Evolutionary conservation across 2,888 invertebrate species (phyloP).

Genomic region (Spisula solida): DNA sequence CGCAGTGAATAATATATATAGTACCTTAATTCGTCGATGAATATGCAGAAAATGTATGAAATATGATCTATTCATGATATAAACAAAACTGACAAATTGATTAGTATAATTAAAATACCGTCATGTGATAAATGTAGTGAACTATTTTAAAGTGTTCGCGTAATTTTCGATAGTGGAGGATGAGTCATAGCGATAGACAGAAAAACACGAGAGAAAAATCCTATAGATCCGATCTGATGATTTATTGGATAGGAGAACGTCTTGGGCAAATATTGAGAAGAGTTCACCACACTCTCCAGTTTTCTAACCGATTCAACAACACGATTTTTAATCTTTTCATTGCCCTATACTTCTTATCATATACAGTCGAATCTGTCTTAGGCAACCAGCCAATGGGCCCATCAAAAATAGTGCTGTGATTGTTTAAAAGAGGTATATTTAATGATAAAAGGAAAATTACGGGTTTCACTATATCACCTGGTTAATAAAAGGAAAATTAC

Average conservation of each 20-base stretch:
- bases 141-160: neutral
- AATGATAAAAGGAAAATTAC: too few species aligned
- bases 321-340: too few species aligned
- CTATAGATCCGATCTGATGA: neutral
- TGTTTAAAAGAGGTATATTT: too few species aligned
- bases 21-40: constrained; percentile 23
- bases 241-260: neutral
- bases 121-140: neutral
- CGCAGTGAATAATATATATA: constrained; percentile 38
- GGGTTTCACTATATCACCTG: too few species aligned
- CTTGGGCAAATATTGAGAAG: too few species aligned
- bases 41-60: constrained; percentile 29
- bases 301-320: too few species aligned
- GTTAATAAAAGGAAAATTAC: too few species aligned
- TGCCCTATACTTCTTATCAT: too few species aligned
- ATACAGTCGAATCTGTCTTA: too few species aligned
- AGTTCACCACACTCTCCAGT: too few species aligned
- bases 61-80: constrained; percentile 34
- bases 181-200: neutral
- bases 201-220: neutral
- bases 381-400: too few species aligned
- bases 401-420: too few species aligned
- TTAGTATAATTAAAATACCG: constrained; percentile 39
- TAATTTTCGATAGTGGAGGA: neutral
- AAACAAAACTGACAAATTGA: constrained; percentile 44